Evolutionary conservation across 2,797 vertebrate genomes (phyloP), one percentile per base, ranked within the genome.

Genomic region (Danio jaintianensis): DNA sequence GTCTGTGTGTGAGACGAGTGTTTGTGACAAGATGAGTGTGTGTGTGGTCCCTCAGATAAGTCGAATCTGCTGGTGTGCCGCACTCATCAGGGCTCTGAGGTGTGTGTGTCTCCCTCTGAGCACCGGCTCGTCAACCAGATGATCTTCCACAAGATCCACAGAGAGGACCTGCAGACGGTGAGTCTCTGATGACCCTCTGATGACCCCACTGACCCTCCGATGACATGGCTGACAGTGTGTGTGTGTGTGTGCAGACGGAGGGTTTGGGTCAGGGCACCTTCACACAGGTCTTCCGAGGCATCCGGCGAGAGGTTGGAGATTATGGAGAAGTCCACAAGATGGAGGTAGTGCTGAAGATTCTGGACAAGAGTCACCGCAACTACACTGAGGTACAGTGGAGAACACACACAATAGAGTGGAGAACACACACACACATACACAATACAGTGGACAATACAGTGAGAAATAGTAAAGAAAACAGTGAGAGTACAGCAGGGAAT

Each of bases 101-200:
- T 96, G 12, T 89, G 92, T 20, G 90, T 91, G 12, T 96, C 97
- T 48, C 96, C 95, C 16, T 93, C 93, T 0, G 89, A 95, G 18
- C 94, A 96, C 84, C 97, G 94, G 76, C 96, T 96, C 85, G 92
- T 97, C 91, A 97, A 93, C 90, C 98, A 99, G 89, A 99, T 99
- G 98, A 96, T 99, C 68, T 99, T 99, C 90, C 97, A 99, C 93
- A 99, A 98, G 92, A 99, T 99, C 85, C 94, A 94, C 76, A 97
- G 94, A 87, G 98, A 99, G 84, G 97, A 99, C 84, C 94, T 99
- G 42, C 85, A 93, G 87, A 94, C 95, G 0, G 98, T 99, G 94
- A 95, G 96, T 29, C 8, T 1, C 47, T 8, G n/a, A n/a, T n/a
- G n/a, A n/a, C 15, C 50, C 5, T 67, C 47, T 61, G 5, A n/a